Conservation (phyloP, 2,113 vertebrate genomes). For the Solea senegalensis region DNA sequence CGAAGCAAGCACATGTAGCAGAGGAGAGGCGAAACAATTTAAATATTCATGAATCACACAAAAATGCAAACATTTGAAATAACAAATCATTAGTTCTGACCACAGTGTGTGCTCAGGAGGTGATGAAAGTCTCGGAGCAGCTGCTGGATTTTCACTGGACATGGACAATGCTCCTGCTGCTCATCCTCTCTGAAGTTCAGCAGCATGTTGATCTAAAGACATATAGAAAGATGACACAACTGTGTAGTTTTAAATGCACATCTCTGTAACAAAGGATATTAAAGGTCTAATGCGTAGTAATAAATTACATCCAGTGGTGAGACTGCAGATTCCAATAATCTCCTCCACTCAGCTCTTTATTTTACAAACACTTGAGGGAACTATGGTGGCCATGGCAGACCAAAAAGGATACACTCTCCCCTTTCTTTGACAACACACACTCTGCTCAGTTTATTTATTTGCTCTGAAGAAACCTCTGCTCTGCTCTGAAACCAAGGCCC, state of each 20-base stretch:
- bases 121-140: constrained; percentile 91
- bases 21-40: background rate
- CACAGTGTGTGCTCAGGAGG: constrained; percentile 89
- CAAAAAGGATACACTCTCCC: too few relatives aligned
- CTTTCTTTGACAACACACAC: too few relatives aligned
- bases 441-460: too few relatives aligned
- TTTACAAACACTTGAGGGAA: too few relatives aligned
- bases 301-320: too few relatives aligned
- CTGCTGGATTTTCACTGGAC: constrained; percentile 87
- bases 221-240: background rate
- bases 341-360: too few relatives aligned
- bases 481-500: too few relatives aligned
- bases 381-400: too few relatives aligned
- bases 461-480: too few relatives aligned
- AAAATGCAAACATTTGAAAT: constrained; percentile 6
- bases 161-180: constrained; percentile 87
- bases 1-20: background rate
- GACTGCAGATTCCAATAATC: too few relatives aligned
- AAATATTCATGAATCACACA: constrained; percentile 4
- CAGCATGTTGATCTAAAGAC: constrained; percentile 90
- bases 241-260: background rate
- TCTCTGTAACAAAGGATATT: background rate
- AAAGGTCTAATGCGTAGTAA: too few relatives aligned
- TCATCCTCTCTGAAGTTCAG: constrained; percentile 90
- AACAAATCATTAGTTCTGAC: constrained; percentile 65